Base-by-base conservation (phyloP, 2,888 invertebrate genomes). In the Lordiphosa fenestrarum region DNA sequence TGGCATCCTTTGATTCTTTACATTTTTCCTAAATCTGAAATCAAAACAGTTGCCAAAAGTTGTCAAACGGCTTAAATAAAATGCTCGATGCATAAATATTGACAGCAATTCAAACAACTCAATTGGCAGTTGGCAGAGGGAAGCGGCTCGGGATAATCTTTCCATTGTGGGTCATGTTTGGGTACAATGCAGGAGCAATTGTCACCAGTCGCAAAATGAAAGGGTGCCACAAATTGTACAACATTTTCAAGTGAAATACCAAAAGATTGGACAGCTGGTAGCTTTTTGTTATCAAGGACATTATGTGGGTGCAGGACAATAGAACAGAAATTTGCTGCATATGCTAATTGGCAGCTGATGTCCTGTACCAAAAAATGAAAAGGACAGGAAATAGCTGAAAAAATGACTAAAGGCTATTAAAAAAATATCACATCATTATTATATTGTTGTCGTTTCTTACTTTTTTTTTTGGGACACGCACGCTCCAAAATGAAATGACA, bases 401-500 rank as follows among this genome's bases (percentile, higher is more conserved):
- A 56, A 50, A 42, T 38, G 33, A 23, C 41, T 25, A 35, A 42
- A 19, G 23, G 30, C 21, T 54, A 44, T 44, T 54, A 54, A 44
- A 54, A 40, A 54, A 47, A 48, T 40, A 46, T 47, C 53, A 53
- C 41, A 52, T 35, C 21, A 42, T 42, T 42, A 38, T 42, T 39
- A 7, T 53, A 42, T 42, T 42, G 23, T 42, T 39, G 4, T 53
- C 59, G 47, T 55, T 53, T 62, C 39, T 54, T 51, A 46, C 39
- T 48, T 37, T 33, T 41, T 33, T 41, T 51, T 62, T 62, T 25
- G 25, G 66, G 63, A 80, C 64, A 80, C 81, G 81, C 76, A 76
- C 75, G 75, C 77, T 81, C 77, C 77, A 77, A 69, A 65, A 59
- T 48, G 65, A 59, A 73, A 57, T 69, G 77, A 77, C 81, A 77